Evolutionary conservation across 2,888 invertebrate species (phyloP).

Genomic region (Schizaphis graminum): DNA sequence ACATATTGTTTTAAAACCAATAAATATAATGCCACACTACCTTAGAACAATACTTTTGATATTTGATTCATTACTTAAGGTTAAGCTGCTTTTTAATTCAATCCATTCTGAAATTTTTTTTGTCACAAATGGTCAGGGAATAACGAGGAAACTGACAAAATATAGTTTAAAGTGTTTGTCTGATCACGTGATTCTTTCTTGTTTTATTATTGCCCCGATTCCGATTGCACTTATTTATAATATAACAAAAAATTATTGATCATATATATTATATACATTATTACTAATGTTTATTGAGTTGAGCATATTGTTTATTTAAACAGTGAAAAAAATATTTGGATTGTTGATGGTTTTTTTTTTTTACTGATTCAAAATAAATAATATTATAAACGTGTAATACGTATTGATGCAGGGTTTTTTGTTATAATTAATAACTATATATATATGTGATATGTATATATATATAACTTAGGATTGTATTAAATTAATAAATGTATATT

Average conservation of each 20-base stretch:
- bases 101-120: not conserved
- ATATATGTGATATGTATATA: too few species aligned
- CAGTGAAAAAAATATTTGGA: not conserved
- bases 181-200: not conserved
- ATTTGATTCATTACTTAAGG: not conserved
- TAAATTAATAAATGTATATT: not conserved
- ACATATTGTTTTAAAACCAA: conserved; percentile 5
- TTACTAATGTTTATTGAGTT: not conserved
- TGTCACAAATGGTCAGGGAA: not conserved
- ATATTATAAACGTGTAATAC: not conserved
- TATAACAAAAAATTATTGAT: not conserved
- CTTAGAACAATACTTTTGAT: not conserved
- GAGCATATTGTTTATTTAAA: not conserved
- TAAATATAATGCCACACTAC: not conserved
- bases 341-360: not conserved
- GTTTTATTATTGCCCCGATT: not conserved
- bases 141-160: not conserved
- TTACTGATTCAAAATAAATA: not conserved
- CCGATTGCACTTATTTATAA: not conserved
- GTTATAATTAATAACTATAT: not conserved
- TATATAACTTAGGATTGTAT: not conserved
- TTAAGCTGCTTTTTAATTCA: not conserved
- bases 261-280: not conserved
- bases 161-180: not conserved
- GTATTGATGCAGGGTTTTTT: not conserved